A percentile compares a stretch with the other conserved stretches of the same genome.
Conservation (phyloP, 2,797 vertebrate genomes). For the Zalophus californianus region DNA sequence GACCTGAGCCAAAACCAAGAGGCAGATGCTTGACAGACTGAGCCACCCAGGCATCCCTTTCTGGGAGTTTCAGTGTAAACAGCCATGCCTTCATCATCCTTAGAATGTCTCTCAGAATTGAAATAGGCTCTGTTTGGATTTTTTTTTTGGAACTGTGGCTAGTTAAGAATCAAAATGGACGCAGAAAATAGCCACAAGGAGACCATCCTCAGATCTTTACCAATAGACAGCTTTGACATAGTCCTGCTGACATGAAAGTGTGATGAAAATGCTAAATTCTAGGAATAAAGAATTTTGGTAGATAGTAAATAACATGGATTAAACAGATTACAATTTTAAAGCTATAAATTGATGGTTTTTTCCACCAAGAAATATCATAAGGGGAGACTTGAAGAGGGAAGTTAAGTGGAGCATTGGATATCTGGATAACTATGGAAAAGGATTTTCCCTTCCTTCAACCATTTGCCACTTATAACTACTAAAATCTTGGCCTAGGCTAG, state of each 20-base stretch:
- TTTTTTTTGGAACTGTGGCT: not conserved
- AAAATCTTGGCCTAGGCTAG: slow-evolving; percentile 55
- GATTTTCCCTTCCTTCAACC: slow-evolving; percentile 42
- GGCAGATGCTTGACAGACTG: not conserved
- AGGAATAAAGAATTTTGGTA: not conserved
- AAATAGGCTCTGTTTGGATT: not conserved
- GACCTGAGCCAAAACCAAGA: not conserved
- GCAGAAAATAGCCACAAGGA: not conserved
- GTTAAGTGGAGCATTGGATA: slow-evolving; percentile 9
- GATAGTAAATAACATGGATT: not conserved
- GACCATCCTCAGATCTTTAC: not conserved
- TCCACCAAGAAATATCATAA: not conserved
- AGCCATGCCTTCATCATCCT: not conserved
- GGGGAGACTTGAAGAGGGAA: not conserved
- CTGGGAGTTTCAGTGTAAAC: not conserved
- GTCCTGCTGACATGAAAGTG: not conserved
- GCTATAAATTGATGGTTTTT: not conserved
- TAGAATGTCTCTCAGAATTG: not conserved
- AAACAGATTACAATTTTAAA: slow-evolving; percentile 40
- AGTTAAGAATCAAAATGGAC: slow-evolving; percentile 10
- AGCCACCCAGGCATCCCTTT: not conserved
- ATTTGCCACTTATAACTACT: slow-evolving; percentile 27
- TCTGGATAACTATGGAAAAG: not conserved
- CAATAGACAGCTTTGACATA: not conserved
- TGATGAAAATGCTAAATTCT: not conserved